Base-by-base conservation (phyloP, 2,888 invertebrate genomes). In the Celastrina argiolus region DNA sequence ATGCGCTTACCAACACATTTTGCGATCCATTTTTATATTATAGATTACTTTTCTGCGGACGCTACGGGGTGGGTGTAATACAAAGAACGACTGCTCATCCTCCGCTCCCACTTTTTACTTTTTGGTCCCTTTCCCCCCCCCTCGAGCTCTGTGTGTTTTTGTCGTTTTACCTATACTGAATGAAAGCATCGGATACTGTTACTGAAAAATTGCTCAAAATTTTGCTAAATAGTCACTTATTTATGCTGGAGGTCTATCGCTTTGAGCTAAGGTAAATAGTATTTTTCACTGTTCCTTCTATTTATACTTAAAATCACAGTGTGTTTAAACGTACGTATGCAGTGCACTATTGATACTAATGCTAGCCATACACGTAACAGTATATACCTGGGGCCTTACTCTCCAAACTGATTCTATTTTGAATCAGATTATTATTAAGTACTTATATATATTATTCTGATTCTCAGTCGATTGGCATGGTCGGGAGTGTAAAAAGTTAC, bases 71-170 rank as follows among this genome's bases (percentile, higher is more conserved):
- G 59, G 84, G 84, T 80, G 78, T 78, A 76, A 80, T 76, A 87
- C 85, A 88, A 88, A 88, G 80, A 76, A 73, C 77, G 79, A 76
- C 84, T 87, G 87, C 88, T 88, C 87, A 86, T 85, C 82, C 84
- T 66, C 66, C 66, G 42, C 59, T 78, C 78, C 81, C 77, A 80
- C 80, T 86, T 87, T 87, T 87, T 85, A 83, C 83, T 85, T 87
- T 87, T 83, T 79, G 81, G 77, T 70, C 74, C 76, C 74, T 74
- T 70, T 63, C 73, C 74, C 73, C 71, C 71, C 72, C 74, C 74
- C 71, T 69, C n/a, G n/a, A 69, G 69, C 71, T 73, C 73, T 75
- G 70, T 72, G 69, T 74, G 69, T 71, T 72, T 70, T 71, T 69
- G 67, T 70, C 69, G 70, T 73, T 71, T 68, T 69, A 22, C 59